phyloP scores from a whole-genome alignment of 2,888 invertebrate species.

The Hemistola chrysoprasaria region DNA sequence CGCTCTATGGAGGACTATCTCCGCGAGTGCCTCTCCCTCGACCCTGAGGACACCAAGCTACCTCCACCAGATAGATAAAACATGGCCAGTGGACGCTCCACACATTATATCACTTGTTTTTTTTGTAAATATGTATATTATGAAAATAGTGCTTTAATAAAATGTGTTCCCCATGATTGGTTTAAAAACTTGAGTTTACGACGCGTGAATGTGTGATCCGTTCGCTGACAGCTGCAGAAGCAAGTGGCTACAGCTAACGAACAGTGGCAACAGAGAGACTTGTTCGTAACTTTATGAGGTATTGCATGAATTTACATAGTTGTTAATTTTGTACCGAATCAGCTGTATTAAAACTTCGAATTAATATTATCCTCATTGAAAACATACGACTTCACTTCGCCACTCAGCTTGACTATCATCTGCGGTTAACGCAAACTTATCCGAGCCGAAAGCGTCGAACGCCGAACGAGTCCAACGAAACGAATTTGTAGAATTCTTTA shows the following conservation, averaged over 20 bases:
- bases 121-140: slow-evolving; percentile 75
- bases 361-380: slow-evolving; percentile 58
- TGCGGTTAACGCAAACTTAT: no score
- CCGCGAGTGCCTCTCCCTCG: slow-evolving; percentile 93
- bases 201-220: slow-evolving; percentile 10
- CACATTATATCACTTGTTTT: slow-evolving; percentile 51
- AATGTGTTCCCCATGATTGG: slow-evolving; percentile 71
- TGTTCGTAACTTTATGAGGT: slow-evolving; percentile 34
- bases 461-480: no score
- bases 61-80: slow-evolving; percentile 82
- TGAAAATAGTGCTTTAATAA: slow-evolving; percentile 74
- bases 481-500: no score
- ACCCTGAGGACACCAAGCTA: slow-evolving; percentile 87
- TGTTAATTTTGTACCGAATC: slow-evolving; percentile 48
- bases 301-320: slow-evolving; percentile 47
- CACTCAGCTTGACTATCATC: slow-evolving; percentile 53
- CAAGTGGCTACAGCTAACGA: no score
- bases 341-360: slow-evolving; percentile 39
- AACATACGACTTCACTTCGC: slow-evolving; percentile 66
- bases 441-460: no score
- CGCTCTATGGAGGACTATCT: slow-evolving; percentile 96
- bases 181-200: slow-evolving; percentile 34
- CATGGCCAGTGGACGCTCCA: slow-evolving; percentile 19
- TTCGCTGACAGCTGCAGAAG: no score
- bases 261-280: slow-evolving; percentile 32